Evolutionary conservation across 2,888 invertebrate species (phyloP).

Genomic region (Pycnomerus fuliginosus): DNA sequence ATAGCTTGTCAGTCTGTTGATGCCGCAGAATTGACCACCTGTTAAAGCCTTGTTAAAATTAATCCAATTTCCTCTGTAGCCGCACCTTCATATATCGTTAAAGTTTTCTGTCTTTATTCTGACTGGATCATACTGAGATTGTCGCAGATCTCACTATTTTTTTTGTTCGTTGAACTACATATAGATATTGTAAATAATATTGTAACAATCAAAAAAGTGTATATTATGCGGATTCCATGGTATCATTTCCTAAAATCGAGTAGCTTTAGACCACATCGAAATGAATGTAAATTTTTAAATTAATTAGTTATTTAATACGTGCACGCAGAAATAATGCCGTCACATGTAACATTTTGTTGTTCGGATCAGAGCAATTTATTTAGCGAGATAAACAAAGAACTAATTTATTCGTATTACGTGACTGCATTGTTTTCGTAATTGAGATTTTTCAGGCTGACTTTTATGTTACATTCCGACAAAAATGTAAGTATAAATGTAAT

Average conservation of each 20-base stretch:
- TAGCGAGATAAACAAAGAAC: background rate
- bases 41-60: too few species aligned
- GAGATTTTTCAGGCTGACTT: constrained; percentile 4
- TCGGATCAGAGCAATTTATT: too few species aligned
- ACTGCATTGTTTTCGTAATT: constrained; percentile 11
- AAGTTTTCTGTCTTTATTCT: too few species aligned
- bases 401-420: constrained; percentile 5
- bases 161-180: too few species aligned
- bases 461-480: constrained; percentile 11
- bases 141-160: too few species aligned
- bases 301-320: constrained; percentile 7
- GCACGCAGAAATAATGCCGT: constrained; percentile 10
- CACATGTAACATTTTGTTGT: too few species aligned
- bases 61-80: too few species aligned
- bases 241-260: constrained; percentile 13
- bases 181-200: constrained; percentile 12
- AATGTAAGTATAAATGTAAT: constrained; percentile 25
- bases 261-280: constrained; percentile 23
- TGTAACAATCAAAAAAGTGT: constrained; percentile 12
- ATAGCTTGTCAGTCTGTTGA: too few species aligned
- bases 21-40: too few species aligned
- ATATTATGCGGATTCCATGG: constrained; percentile 6
- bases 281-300: constrained; percentile 17
- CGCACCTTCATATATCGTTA: too few species aligned
- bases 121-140: too few species aligned